These are phyloP conservation scores for Scaptomyza parva DNA, from an alignment of 2,888 invertebrate species.

Conservation along the genomic window DNA sequence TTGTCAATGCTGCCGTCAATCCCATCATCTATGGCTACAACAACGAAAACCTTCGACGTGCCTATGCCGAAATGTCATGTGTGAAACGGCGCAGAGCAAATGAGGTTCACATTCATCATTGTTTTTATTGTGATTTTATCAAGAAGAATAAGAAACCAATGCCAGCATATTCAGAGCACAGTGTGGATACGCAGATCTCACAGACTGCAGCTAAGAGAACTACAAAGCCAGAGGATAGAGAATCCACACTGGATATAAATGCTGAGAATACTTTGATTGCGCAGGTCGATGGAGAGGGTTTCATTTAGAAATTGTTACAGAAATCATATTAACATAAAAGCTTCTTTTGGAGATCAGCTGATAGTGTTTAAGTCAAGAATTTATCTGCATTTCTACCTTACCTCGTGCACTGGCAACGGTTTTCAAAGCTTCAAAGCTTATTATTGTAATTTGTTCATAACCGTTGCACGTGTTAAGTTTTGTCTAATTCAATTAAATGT, in stretches of 20 bases:
- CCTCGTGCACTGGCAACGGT: slow-evolving; percentile 42
- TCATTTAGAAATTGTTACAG: slow-evolving; percentile 35
- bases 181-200: background rate
- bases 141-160: slow-evolving; percentile 19
- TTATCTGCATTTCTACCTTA: background rate
- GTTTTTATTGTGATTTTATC: slow-evolving; percentile 66
- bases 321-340: background rate
- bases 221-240: slow-evolving; percentile 18
- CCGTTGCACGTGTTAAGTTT: slow-evolving; percentile 56
- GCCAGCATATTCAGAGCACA: background rate
- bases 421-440: slow-evolving; percentile 25
- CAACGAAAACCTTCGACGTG: slow-evolving; percentile 89
- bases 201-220: background rate
- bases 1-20: slow-evolving; percentile 90
- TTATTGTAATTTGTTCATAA: background rate
- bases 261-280: background rate
- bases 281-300: slow-evolving; percentile 56
- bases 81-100: slow-evolving; percentile 48
- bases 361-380: background rate
- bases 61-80: slow-evolving; percentile 87
- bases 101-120: slow-evolving; percentile 28
- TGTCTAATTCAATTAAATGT: slow-evolving; percentile 48
- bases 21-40: slow-evolving; percentile 92
- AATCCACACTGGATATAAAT: slow-evolving; percentile 1
- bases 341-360: slow-evolving; percentile 10